Evolutionary conservation across 2,797 vertebrate species (phyloP), one percentile per base, ranked within the genome.

Genomic region (Enteromius trimaculatus): DNA sequence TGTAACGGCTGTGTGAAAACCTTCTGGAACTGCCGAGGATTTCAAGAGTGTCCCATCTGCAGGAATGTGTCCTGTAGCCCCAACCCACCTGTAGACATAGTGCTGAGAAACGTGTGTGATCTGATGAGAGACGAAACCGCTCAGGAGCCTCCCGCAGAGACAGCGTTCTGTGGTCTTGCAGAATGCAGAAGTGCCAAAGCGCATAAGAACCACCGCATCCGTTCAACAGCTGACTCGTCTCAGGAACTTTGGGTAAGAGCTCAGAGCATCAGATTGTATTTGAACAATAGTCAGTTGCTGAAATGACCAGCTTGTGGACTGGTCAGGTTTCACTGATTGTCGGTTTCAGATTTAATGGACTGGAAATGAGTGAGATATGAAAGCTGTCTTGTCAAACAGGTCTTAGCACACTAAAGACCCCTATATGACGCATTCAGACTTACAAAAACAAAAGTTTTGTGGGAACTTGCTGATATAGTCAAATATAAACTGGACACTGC

Each of bases 21-120:
- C 66, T 89, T 88, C 79, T 89, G 88, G 88, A 64, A 69, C 44
- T 71, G 85, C 23, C 44, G 79, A 80, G 77, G 14, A 53, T 39
- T 29, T 58, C 76, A n/a, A 53, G 86, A 88, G 17, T 89, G 89
- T 64, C 89, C 89, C 39, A 86, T 89, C 39, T 89, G 88, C 81
- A 87, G 86, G 65, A 68, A 58, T 0, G 64, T 88, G 39, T 88
- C 89, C 8, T 39, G 82, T 47, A 84, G 31, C 77, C 69, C 86
- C 16, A 34, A 86, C 11, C 89, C 86, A 19, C 83, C 87, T 1
- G 21, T 81, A 10, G 87, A 89, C 81, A 82, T 86, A 0, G 77
- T 85, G 47, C 77, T 89, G 79, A 83, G 77, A 39, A 83, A 84
- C 80, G 85, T 89, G 80, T 89, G 89, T 39, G 76, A 84, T 69